phyloP scores from a whole-genome alignment of 2,888 invertebrate species.

The Tipula unca region DNA sequence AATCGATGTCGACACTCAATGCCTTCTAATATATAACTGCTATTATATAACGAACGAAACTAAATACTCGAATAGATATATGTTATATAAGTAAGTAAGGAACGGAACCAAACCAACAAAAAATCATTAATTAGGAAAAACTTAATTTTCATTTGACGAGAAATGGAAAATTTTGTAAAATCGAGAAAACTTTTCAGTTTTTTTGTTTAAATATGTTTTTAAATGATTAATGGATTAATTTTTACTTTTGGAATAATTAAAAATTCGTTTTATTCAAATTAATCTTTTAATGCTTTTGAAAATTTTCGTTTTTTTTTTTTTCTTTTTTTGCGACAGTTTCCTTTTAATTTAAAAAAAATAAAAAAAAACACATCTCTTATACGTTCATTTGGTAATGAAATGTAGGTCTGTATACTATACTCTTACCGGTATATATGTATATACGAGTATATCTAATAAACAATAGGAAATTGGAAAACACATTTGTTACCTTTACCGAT shows the following conservation, averaged over 20 bases:
- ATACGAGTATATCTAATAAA: no score
- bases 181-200: background rate
- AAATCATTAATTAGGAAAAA: background rate
- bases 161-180: background rate
- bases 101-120: background rate
- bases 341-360: background rate
- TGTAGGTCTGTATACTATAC: background rate
- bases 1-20: background rate
- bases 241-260: constrained; percentile 14
- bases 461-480: background rate
- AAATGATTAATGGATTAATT: constrained; percentile 8
- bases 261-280: constrained; percentile 14
- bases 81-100: background rate
- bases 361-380: background rate
- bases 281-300: background rate
- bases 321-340: background rate
- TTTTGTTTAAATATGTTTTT: background rate
- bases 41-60: background rate
- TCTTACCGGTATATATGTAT: background rate
- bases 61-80: background rate
- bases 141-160: constrained; percentile 14
- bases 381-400: background rate
- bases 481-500: background rate
- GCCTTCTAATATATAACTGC: no score
- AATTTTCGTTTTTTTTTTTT: background rate